phyloP scores from a whole-genome alignment of 2,797 vertebrate species.

The Helarctos malayanus region DNA sequence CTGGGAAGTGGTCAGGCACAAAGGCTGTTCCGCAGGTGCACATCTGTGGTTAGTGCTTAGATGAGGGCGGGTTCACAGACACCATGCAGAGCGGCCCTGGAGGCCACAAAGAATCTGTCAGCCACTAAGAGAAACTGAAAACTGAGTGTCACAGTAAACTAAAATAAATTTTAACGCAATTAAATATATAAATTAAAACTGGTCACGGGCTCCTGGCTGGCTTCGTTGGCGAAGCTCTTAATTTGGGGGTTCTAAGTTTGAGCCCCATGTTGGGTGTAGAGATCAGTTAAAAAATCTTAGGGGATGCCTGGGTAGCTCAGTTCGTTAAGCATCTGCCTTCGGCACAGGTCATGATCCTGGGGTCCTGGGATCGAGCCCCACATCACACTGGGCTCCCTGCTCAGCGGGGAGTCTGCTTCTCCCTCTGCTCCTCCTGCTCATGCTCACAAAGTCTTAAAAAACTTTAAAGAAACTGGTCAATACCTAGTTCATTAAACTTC shows the following conservation, averaged over 20 bases:
- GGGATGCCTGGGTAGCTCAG: no score
- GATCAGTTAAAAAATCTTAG: background rate
- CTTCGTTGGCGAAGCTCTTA: background rate
- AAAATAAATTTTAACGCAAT: background rate
- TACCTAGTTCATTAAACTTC: background rate
- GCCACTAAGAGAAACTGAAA: background rate
- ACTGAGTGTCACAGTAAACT: background rate
- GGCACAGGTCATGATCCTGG: no score
- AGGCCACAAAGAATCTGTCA: background rate
- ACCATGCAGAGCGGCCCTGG: background rate
- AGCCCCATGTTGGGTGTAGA: background rate
- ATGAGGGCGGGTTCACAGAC: background rate
- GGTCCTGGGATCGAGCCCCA: no score
- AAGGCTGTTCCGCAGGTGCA: background rate
- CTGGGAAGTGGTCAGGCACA: background rate
- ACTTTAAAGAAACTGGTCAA: background rate
- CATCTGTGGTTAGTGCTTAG: accelerated
- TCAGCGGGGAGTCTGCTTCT: no score
- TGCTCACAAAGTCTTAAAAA: background rate
- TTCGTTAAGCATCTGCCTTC: no score
- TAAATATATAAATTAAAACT: background rate
- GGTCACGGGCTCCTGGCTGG: background rate
- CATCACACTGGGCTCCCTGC: no score
- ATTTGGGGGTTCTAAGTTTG: background rate
- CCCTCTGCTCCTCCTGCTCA: no score